phyloP scores from a whole-genome alignment of 1,140 invertebrate species.

The Cardiocondyla obscurior region DNA sequence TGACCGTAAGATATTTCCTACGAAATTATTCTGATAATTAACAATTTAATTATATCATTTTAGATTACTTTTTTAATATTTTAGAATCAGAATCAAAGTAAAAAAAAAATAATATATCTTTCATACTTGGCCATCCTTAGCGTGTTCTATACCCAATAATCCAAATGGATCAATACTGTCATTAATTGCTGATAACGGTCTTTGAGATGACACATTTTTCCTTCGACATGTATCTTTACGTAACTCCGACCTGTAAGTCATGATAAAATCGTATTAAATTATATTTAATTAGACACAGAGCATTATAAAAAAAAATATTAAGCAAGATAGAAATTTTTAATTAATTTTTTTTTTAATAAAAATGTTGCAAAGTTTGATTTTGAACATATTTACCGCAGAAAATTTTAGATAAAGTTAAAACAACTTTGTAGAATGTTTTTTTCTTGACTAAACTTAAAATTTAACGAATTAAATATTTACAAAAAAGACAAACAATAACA shows the following conservation, averaged over 20 bases:
- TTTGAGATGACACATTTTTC: slow-evolving; percentile 91
- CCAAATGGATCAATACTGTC: slow-evolving; percentile 94
- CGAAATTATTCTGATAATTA: slow-evolving; percentile 57
- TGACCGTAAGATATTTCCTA: slow-evolving; percentile 94
- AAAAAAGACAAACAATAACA: not conserved
- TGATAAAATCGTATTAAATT: not conserved
- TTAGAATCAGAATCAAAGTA: not conserved
- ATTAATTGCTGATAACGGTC: slow-evolving; percentile 92
- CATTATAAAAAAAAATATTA: not conserved
- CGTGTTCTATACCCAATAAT: slow-evolving; percentile 91
- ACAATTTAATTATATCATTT: not conserved
- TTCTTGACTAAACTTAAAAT: not conserved
- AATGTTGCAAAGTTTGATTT: no score
- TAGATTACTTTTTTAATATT: not conserved
- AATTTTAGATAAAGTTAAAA: not conserved
- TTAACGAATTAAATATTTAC: not conserved
- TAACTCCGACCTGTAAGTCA: slow-evolving; percentile 86
- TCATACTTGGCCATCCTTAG: slow-evolving; percentile 91
- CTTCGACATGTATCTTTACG: slow-evolving; percentile 91
- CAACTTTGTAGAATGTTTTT: not conserved
- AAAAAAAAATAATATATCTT: slow-evolving; percentile 14
- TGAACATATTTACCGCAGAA: not conserved
- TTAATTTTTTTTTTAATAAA: not conserved
- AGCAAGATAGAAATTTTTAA: not conserved
- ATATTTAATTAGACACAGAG: not conserved